Base-by-base conservation (phyloP, 1,140 invertebrate species). In the Lucilia sericata region DNA sequence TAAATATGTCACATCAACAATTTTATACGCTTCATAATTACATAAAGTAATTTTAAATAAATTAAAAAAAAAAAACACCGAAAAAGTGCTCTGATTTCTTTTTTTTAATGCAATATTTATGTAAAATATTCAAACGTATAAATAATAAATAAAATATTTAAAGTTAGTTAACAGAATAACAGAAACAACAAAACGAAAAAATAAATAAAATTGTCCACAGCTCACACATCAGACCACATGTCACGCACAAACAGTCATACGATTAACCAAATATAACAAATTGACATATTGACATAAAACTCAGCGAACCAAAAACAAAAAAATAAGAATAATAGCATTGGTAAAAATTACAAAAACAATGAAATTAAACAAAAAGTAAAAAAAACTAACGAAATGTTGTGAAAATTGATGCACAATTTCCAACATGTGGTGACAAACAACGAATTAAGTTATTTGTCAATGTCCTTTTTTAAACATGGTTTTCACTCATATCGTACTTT, bases 381-480 rank as follows among this genome's bases (percentile, higher is more conserved):
- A 17, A 60, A 70, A 70, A 21, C 25, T 21, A 70, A 70, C 7
- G 10, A 70, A 70, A 70, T 51, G n/a, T 51, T 25, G 76, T 80
- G 76, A 51, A 80, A 80, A 80, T 80, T 80, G 76, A 80, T 80
- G 76, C 76, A 80, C 76, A 80, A 51, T 80, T 80, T 80, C 76
- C 42, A 80, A 80, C 76, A 80, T 80, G 76, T 80, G 76, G 76
- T 80, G 76, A 80, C 76, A 80, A 36, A 80, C 76, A 80, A 21
- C 42, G 76, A 80, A 80, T 80, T 80, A 80, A 80, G 76, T 80
- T 80, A 80, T 80, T 80, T 80, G 76, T 80, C 76, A 80, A 49
- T 80, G 76, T 80, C 76, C 42, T 25, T 80, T 80, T 49, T 80
- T 80, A 49, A 30, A 12, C n/a, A 80, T 21, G 42, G 47, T 80